A percentile compares a stretch with the other conserved stretches of the same genome.
phyloP scores from a whole-genome alignment of 2,888 invertebrate species.

The Caenorhabditis japonica region DNA sequence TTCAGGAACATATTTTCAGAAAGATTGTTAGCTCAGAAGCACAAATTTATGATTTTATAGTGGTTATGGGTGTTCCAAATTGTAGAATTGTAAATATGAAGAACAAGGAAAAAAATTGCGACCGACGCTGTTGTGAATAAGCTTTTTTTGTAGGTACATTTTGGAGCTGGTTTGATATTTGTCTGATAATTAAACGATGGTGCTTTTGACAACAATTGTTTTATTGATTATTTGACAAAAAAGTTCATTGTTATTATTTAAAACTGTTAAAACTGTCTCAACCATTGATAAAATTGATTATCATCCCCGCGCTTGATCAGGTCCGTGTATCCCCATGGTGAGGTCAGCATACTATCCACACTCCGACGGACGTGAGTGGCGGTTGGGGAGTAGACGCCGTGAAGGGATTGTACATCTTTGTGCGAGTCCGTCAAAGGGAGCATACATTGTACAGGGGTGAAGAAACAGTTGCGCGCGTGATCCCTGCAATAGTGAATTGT shows the following conservation, averaged over 20 bases:
- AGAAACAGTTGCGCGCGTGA: constrained; percentile 52
- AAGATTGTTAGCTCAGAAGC: no score
- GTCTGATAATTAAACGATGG: no score
- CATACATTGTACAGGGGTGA: constrained; percentile 56
- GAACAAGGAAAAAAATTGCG: no score
- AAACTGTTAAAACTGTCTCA: constrained; percentile 23
- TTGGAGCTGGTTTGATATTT: no score
- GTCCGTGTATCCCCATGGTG: constrained; percentile 48
- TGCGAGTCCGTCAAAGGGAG: constrained; percentile 39
- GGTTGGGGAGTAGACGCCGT: constrained; percentile 45
- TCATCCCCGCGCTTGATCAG: constrained; percentile 41
- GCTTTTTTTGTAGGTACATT: no score
- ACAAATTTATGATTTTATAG: no score
- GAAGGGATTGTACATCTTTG: constrained; percentile 48
- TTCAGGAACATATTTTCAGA: no score
- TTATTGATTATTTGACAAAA: constrained; percentile 1
- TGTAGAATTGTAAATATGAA: no score
- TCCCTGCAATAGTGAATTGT: constrained; percentile 17
- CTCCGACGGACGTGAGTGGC: constrained; percentile 36
- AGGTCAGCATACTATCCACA: constrained; percentile 38
- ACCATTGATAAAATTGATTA: constrained; percentile 44
- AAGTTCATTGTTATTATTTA: neutral
- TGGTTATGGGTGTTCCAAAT: no score
- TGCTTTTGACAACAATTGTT: no score
- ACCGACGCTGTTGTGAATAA: no score